phyloP scores from a whole-genome alignment of 2,888 invertebrate species.

The Invenusta paracnida region DNA sequence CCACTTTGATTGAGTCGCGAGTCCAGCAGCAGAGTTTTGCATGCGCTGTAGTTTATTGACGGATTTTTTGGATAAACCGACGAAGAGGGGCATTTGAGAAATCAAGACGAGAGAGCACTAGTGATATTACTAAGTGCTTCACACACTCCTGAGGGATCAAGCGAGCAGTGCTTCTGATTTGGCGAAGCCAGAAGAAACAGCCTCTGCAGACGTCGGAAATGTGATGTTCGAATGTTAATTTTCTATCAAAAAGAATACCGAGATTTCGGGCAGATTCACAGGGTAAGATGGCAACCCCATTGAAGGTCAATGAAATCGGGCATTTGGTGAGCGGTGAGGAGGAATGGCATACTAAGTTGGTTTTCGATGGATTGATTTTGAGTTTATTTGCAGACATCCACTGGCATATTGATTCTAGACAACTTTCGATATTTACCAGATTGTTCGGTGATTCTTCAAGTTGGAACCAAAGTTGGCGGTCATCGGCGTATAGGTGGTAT shows the following conservation, averaged over 20 bases:
- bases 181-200: conserved; percentile 23
- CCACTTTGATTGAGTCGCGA: too few species aligned
- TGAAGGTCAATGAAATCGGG: conserved; percentile 22
- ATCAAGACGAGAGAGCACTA: conserved; percentile 27
- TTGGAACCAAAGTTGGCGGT: conserved; percentile 4
- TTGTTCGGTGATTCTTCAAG: conserved; percentile 26
- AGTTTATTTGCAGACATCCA: conserved; percentile 26
- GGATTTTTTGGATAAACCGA: conserved; percentile 23
- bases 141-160: conserved; percentile 22
- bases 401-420: conserved; percentile 6
- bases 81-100: conserved; percentile 22
- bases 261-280: conserved; percentile 19
- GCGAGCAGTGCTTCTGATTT: conserved; percentile 18
- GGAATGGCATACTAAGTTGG: neutral
- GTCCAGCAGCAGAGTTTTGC: too few species aligned
- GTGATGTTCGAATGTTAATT: conserved; percentile 19
- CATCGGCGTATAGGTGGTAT: neutral
- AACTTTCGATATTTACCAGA: conserved; percentile 15
- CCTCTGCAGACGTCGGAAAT: conserved; percentile 24
- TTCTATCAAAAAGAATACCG: conserved; percentile 26
- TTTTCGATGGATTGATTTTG: conserved; percentile 13
- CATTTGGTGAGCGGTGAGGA: conserved; percentile 6
- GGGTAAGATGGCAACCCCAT: conserved; percentile 11
- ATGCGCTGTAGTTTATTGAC: conserved; percentile 15
- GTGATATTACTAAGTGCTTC: conserved; percentile 22